Base-by-base conservation (phyloP, 2,113 vertebrate species). In the Gobius niger region DNA sequence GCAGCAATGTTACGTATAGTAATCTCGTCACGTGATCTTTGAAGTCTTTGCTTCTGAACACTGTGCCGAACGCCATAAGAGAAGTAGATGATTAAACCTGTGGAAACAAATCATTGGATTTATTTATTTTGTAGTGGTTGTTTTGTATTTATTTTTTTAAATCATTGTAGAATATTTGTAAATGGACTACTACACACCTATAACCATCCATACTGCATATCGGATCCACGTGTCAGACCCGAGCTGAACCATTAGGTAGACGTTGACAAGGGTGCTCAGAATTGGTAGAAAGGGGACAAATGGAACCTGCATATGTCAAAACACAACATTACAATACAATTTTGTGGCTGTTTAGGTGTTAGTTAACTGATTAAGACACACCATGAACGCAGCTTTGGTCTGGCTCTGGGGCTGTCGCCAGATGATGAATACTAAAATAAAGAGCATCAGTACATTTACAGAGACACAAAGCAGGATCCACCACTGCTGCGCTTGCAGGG, bases 61-160 rank as follows among this genome's bases (percentile, higher is more conserved):
- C 95, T 96, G 89, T 94, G 93, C 19, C 70, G 63, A 68, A 95
- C 89, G 4, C 95, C 94, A 0, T 95, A 96, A 64, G 84, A 72
- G 83, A 96, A 95, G 82, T 95, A 96, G 85, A 96, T 92, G 9
- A 93, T 68, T 61, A 96, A 78, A 67, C 94, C 94, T 96, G 76
- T 77, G 49, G 54, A 53, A 4, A 51, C 11, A 68, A 50, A 77
- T n/a, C 0, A 4, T 13, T 10, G 16, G 0, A 10, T 11, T 54
- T 16, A 13, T 2, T 3, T 6, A 65, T 4, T 67, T 12, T 0
- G 4, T 75, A 4, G 7, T 5, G 19, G 19, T 47, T 19, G 18
- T 16, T 56, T 34, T 0, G 46, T 53, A n/a, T n/a, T n/a, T n/a
- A n/a, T 1, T 14, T 34, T 34, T 34, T 34, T 34, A 2, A 34